Evolutionary conservation across 2,888 invertebrate genomes (phyloP).

Genomic region (Nymphalis c-album): DNA sequence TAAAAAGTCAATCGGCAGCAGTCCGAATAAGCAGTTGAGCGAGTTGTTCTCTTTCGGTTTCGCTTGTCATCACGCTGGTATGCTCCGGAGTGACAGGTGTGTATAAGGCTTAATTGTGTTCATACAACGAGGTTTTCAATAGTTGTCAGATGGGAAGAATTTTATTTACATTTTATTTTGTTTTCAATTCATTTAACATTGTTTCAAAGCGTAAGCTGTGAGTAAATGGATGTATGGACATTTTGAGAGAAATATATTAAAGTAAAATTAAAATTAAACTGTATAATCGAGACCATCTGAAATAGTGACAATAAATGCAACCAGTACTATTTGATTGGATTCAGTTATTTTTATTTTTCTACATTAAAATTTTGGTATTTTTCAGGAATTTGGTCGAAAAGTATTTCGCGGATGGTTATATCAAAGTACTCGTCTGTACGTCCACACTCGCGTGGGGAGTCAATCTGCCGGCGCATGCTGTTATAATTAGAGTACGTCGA

Average conservation of each 20-base stretch:
- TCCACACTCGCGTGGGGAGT: constrained; percentile 99
- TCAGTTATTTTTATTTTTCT: too few species aligned
- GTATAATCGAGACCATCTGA: not conserved
- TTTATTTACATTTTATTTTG: too few species aligned
- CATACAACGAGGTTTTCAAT: too few species aligned
- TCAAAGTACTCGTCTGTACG: constrained; percentile 96
- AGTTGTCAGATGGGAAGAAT: too few species aligned
- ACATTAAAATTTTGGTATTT: constrained; percentile 31
- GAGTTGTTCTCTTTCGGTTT: constrained; percentile 94
- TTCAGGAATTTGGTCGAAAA: constrained; percentile 91
- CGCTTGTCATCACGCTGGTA: constrained; percentile 98
- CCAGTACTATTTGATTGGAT: too few species aligned
- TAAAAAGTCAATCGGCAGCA: constrained; percentile 85
- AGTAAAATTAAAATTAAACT: too few species aligned
- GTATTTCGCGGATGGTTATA: constrained; percentile 92
- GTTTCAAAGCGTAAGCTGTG: too few species aligned
- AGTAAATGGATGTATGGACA: not conserved
- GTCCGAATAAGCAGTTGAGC: constrained; percentile 89
- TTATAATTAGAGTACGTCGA: constrained; percentile 90
- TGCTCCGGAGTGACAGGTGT: constrained; percentile 92
- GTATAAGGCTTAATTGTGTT: not conserved
- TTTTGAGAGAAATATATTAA: not conserved
- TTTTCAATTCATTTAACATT: too few species aligned
- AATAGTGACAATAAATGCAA: too few species aligned
- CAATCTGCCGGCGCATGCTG: constrained; percentile 98